Evolutionary conservation across 1,140 invertebrate genomes (phyloP).

Genomic region (Ptiloglossa arizonensis): DNA sequence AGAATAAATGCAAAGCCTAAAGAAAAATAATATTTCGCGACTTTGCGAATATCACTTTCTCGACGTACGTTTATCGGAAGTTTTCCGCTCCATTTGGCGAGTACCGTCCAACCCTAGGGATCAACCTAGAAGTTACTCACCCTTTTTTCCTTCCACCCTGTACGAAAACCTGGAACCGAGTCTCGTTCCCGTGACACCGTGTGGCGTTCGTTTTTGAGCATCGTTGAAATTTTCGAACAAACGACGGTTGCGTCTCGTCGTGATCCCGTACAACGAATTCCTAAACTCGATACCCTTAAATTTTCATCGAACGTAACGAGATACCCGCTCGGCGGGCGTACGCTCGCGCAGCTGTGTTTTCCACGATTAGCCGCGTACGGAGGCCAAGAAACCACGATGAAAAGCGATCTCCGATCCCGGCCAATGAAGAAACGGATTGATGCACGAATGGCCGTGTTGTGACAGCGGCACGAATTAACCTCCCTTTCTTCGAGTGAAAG

Average conservation of each 20-base stretch:
- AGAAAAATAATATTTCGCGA: too few relatives aligned
- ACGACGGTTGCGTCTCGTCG: neutral
- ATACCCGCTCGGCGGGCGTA: neutral
- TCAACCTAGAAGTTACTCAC: too few relatives aligned
- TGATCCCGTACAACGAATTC: neutral
- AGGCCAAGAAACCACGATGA: neutral
- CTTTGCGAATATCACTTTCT: too few relatives aligned
- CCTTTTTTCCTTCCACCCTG: too few relatives aligned
- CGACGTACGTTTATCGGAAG: too few relatives aligned
- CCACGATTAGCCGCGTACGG: constrained; percentile 22
- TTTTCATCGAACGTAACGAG: too few relatives aligned
- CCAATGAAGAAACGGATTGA: constrained; percentile 68
- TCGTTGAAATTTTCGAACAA: neutral
- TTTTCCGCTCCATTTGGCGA: too few relatives aligned
- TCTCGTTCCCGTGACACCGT: constrained; percentile 23
- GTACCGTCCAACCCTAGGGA: too few relatives aligned
- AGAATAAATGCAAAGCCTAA: too few relatives aligned
- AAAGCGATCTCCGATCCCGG: constrained; percentile 54
- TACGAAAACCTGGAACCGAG: constrained; percentile 54
- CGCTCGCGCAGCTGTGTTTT: neutral
- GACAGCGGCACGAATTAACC: constrained; percentile 68
- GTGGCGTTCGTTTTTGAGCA: neutral
- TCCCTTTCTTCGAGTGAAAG: constrained; percentile 56
- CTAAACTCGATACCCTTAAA: too few relatives aligned
- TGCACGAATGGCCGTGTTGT: constrained; percentile 71